phyloP scores from a whole-genome alignment of 1,140 invertebrate genomes.

The Mamestra configurata region DNA sequence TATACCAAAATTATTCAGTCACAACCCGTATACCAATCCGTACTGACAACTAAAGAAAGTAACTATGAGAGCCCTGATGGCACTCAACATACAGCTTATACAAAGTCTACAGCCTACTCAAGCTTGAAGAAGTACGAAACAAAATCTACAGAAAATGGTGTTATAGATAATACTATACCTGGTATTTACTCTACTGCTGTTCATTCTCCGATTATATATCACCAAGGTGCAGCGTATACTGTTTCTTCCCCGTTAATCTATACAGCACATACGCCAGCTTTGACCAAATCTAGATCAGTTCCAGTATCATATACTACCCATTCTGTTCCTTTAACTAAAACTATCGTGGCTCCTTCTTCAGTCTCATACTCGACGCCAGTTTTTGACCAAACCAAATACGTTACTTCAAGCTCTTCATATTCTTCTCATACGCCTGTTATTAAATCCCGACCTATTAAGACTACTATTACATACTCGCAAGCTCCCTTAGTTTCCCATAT shows the following conservation, averaged over 20 bases:
- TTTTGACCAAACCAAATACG: slow-evolving; percentile 32
- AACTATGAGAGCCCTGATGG: slow-evolving; percentile 53
- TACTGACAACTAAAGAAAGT: slow-evolving; percentile 50
- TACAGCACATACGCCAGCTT: not conserved
- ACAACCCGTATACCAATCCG: slow-evolving; percentile 36
- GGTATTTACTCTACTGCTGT: slow-evolving; percentile 52
- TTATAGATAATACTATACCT: slow-evolving; percentile 45
- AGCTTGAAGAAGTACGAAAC: slow-evolving; percentile 56
- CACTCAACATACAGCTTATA: slow-evolving; percentile 47
- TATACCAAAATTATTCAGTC: slow-evolving; percentile 38
- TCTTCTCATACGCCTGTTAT: slow-evolving; percentile 30
- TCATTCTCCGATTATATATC: slow-evolving; percentile 40
- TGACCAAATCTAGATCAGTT: slow-evolving; percentile 21
- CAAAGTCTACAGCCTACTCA: slow-evolving; percentile 52
- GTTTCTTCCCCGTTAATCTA: slow-evolving; percentile 36
- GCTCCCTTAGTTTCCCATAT: slow-evolving; percentile 65
- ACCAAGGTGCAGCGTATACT: slow-evolving; percentile 14
- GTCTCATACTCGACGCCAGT: slow-evolving; percentile 36
- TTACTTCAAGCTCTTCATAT: slow-evolving; percentile 25
- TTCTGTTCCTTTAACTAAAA: slow-evolving; percentile 31
- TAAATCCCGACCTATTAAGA: slow-evolving; percentile 49
- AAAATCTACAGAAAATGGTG: not conserved
- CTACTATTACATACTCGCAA: slow-evolving; percentile 62
- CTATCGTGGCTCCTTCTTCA: slow-evolving; percentile 8
- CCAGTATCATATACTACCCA: slow-evolving; percentile 29